Conservation (phyloP, 1,140 invertebrate species). For the Helicoverpa zea region DNA sequence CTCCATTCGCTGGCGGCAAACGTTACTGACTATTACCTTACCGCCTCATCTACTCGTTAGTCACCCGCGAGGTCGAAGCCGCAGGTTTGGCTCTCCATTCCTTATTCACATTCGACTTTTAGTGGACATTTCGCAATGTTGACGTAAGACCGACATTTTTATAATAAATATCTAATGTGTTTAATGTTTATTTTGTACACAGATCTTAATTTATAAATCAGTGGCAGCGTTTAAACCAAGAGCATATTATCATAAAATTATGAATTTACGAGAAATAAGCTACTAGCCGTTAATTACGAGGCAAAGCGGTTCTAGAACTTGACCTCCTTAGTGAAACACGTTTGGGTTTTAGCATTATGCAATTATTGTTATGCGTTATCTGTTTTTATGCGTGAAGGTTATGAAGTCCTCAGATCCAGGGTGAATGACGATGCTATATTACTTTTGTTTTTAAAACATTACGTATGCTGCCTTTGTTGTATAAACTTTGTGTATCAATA, state of each 20-base stretch:
- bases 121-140: conserved; percentile 37
- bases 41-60: conserved; percentile 68
- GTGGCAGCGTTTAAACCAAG: conserved; percentile 24
- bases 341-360: conserved; percentile 70
- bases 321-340: conserved; percentile 75
- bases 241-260: conserved; percentile 49
- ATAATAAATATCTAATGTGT: conserved; percentile 15
- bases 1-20: conserved; percentile 58
- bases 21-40: conserved; percentile 57
- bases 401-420: conserved; percentile 60
- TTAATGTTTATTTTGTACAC: conserved; percentile 44
- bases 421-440: conserved; percentile 25
- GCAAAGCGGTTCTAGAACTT: conserved; percentile 69
- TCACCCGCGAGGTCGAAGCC: conserved; percentile 65
- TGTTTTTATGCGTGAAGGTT: conserved; percentile 62
- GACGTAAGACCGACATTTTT: conserved; percentile 1
- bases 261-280: conserved; percentile 48
- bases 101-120: conserved; percentile 60
- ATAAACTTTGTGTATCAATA: background rate
- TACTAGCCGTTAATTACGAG: conserved; percentile 52
- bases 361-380: conserved; percentile 65
- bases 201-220: conserved; percentile 29
- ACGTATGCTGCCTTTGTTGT: background rate
- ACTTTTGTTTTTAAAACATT: background rate
- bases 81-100: conserved; percentile 65